Base-by-base conservation (phyloP, 2,888 invertebrate species). In the Drosophila koepferae region DNA sequence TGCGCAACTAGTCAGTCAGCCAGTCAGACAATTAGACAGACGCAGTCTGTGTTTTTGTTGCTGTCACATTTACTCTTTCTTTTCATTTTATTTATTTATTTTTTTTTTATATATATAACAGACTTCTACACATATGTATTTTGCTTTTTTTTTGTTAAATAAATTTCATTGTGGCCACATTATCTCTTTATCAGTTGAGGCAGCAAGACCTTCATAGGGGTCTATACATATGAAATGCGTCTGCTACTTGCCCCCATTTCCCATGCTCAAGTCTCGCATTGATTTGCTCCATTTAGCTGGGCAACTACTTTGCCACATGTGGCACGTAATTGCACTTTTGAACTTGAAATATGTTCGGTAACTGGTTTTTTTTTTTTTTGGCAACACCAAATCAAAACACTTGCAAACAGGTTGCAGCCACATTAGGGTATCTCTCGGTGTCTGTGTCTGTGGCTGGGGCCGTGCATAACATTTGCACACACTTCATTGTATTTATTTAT, bases 161-260 rank as follows among this genome's bases (percentile, higher is more conserved):
- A 31, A 34, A 49, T 31, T 49, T 49, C 49, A 49, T 31, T 31
- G 49, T 49, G 31, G 10, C 66, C 63, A 72, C 70, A 83, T 85
- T 89, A 85, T 84, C 85, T 86, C 64, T 81, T 85, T 85, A 85
- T 89, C 89, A 86, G 82, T 86, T 77, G n/a, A 31, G 87, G 81
- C 85, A 80, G 80, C 58, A 70, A 74, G 89, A 81, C 87, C 85
- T 76, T 63, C 72, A 66, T 62, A 66, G 63, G 72, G 80, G 80
- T 51, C 60, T 38, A 46, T 28, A 36, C 38, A 23, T 28, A 66
- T 72, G 76, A 82, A 88, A 86, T 77, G 70, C 65, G 62, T 58
- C 72, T 55, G 55, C 62, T 68, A 54, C 55, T 44, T 63, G 62
- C 38, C 44, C 44, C 54, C 44, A 44, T 44, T 51, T 53, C 38